Evolutionary conservation across 1,140 invertebrate species (phyloP), one percentile per base, ranked within the genome.

Genomic region (Carposina sasakii): DNA sequence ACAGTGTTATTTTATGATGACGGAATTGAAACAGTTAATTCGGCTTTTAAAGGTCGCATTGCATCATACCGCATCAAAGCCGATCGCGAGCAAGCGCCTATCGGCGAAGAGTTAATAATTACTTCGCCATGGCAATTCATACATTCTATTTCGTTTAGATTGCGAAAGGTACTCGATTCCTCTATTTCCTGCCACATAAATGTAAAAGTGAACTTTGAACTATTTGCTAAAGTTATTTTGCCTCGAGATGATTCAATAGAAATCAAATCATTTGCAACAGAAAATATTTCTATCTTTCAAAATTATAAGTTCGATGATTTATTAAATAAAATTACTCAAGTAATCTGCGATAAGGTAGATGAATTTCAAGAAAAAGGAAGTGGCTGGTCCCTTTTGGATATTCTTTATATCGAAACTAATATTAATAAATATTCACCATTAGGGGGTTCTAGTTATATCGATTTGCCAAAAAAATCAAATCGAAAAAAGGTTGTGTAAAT

Each of bases 331-430:
- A 52, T 39, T 22, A 19, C n/a, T n/a, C n/a, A 44, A 55, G 33
- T 17, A 36, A 16, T 36, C 21, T 34, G 31, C 13, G 20, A 42
- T 48, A 54, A 65, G 44, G 45, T 67, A 17, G 56, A 62, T 37
- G 64, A 73, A 43, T 70, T 77, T 51, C 42, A 67, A 42, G 66
- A 71, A 39, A 42, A 52, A 36, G 68, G 74, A 44, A 56, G 48
- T 43, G 76, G 74, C 15, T 83, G 67, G 74, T 37, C 64, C 1
- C 52, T 79, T 50, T 28, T 3, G 16, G 22, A 40, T 54, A 72
- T 74, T 15, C 20, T 57, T 8, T 48, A 69, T 43, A 50, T 72
- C 22, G 40, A 54, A 39, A 19, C 70, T n/a, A 59, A 73, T 40
- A 64, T 76, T 13, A 64, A 64, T 48, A 66, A 63, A 50, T 76